Conservation (phyloP, 2,113 vertebrate species). For the Ailuropoda melanoleuca region DNA sequence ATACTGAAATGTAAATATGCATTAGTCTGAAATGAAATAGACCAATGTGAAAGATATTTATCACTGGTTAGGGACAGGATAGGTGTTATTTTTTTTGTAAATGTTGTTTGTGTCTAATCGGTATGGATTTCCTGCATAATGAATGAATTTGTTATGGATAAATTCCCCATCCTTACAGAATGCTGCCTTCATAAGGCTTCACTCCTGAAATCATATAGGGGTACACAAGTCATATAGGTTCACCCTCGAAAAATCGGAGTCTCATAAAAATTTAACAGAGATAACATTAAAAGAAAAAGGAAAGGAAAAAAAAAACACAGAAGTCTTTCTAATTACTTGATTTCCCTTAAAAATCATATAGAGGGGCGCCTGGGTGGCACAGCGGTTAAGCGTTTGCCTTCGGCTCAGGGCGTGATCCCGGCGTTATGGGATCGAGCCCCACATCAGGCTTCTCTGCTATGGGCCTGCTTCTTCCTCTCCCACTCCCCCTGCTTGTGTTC, state of each 20-base stretch:
- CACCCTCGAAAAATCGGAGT: neutral
- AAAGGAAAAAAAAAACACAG: neutral
- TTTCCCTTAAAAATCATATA: neutral
- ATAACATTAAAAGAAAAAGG: neutral
- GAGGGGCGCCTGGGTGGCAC: no score
- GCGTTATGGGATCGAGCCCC: no score
- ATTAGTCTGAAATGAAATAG: neutral
- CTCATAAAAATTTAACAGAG: neutral
- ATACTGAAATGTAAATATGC: neutral
- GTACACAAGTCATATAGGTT: neutral
- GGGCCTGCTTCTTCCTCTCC: no score
- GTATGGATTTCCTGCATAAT: neutral
- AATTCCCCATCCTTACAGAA: neutral
- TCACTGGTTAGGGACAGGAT: neutral
- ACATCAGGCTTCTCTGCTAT: no score
- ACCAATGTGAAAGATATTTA: neutral
- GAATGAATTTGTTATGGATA: neutral
- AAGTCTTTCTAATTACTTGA: neutral
- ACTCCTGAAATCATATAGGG: neutral
- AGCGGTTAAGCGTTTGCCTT: no score
- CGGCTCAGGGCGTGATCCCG: no score
- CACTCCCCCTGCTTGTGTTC: no score
- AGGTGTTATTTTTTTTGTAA: neutral
- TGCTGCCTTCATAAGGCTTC: neutral
- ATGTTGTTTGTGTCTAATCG: neutral